Conservation (phyloP, 1,140 invertebrate genomes). For the Camponotus vicinus region DNA sequence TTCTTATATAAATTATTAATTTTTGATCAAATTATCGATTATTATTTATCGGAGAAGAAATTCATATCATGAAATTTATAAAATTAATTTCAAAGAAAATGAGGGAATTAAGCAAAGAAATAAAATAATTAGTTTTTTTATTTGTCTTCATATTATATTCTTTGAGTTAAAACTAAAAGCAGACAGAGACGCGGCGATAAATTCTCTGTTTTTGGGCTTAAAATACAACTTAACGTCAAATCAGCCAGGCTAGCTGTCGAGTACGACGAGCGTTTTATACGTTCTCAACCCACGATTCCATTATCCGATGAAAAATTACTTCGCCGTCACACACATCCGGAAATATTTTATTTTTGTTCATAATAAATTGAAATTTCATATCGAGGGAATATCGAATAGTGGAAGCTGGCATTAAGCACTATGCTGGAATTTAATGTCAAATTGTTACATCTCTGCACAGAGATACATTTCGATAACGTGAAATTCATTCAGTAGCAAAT, state of each 20-base stretch:
- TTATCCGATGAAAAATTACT: slow-evolving; percentile 58
- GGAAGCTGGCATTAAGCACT: slow-evolving; percentile 22
- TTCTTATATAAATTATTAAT: background rate
- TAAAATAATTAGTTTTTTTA: background rate
- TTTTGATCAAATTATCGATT: background rate
- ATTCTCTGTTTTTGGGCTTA: slow-evolving; percentile 39
- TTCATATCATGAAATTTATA: too few species aligned
- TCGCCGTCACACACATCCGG: slow-evolving; percentile 28
- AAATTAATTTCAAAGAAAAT: background rate
- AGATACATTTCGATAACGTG: background rate
- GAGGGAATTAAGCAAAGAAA: background rate
- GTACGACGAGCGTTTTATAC: slow-evolving; percentile 25
- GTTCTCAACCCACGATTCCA: slow-evolving; percentile 4
- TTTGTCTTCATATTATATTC: background rate
- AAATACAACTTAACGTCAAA: slow-evolving; percentile 51
- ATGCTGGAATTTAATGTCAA: slow-evolving; percentile 29
- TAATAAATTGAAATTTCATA: slow-evolving; percentile 45
- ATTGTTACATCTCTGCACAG: slow-evolving; percentile 1
- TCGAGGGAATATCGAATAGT: slow-evolving; percentile 27
- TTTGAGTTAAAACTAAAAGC: slow-evolving; percentile 1
- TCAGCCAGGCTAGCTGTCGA: slow-evolving; percentile 17
- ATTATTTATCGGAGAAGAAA: slow-evolving; percentile 5
- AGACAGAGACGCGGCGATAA: background rate
- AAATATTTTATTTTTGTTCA: slow-evolving; percentile 38
- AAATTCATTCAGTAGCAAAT: background rate